Percentiles rank a stretch among this genome's conserved stretches.
These are phyloP conservation scores for Saccostrea glomerata DNA, from an alignment of 1,140 invertebrate species.

Conservation along the genomic window DNA sequence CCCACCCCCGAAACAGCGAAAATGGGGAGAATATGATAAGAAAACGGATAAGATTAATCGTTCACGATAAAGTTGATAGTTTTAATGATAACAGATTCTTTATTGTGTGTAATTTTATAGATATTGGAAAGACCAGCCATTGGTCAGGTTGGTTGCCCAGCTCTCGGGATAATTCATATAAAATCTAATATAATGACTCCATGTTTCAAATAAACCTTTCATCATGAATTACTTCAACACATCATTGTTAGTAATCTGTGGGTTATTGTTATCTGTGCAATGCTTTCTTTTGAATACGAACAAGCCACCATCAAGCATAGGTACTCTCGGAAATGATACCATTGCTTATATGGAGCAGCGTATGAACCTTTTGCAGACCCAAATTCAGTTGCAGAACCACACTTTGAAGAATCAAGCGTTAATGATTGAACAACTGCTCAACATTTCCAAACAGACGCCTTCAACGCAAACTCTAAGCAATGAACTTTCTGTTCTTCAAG, in stretches of 20 bases:
- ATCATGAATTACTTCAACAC: too few relatives aligned
- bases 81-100: too few relatives aligned
- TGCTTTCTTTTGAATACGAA: neutral
- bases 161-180: too few relatives aligned
- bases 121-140: too few relatives aligned
- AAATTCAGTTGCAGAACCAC: neutral
- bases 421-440: neutral
- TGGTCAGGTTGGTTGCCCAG: too few relatives aligned
- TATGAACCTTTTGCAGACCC: neutral
- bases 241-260: neutral
- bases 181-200: too few relatives aligned
- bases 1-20: too few relatives aligned
- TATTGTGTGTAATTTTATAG: too few relatives aligned
- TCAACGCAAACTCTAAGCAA: constrained; percentile 2
- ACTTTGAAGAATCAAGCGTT: neutral
- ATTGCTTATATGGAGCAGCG: neutral
- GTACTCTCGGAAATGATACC: neutral
- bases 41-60: too few relatives aligned
- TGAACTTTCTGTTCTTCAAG: neutral
- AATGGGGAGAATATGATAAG: too few relatives aligned
- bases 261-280: neutral
- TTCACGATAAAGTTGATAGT: too few relatives aligned
- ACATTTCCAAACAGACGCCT: neutral
- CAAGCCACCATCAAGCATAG: neutral
- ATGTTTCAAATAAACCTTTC: too few relatives aligned